Evolutionary conservation across 2,113 vertebrate genomes (phyloP), one percentile per base, ranked within the genome.

Genomic region (Corythornis cristatus): DNA sequence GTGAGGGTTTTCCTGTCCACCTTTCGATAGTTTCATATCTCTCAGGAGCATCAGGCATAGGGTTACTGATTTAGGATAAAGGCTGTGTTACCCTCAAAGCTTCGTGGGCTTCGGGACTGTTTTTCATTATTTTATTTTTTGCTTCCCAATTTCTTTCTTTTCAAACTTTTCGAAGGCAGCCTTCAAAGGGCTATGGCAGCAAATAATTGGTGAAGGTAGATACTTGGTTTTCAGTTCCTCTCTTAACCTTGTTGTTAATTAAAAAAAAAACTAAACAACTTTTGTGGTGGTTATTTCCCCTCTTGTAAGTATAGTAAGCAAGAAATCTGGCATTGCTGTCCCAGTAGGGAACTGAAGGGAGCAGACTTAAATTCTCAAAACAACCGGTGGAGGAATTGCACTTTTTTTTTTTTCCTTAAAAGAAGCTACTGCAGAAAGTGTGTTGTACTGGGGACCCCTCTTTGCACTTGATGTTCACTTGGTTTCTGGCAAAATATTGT

Each of bases 401-500:
- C 1, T 2, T 31, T 42, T 54, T 56, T 1, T 2, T 31, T 42
- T 54, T 56, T 50, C 33, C 10, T 66, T 75, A 22, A 43, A 83
- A 57, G 14, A 25, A 40, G 6, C 7, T 20, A 12, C 14, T 56
- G n/a, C 53, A 37, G 61, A 82, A 51, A 23, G 29, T 25, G 4
- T 1, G 1, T 31, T n/a, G 33, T 11, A 12, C n/a, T 35, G 40
- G 57, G 37, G 33, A 21, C 22, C 8, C 1, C 64, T 29, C 8
- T 50, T 19, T 57, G 13, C 0, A 0, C 7, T 74, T 48, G 11
- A 3, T 56, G 23, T 40, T 8, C 1, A 0, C 51, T 57, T 46
- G 5, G 11, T 73, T 11, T 60, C 50, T 75, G 35, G 15, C 25
- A 65, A 64, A 83, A 31, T 26, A 19, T 2, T 77, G 21, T 28